These are phyloP conservation scores for Syrmaticus mikado DNA, from an alignment of 2,113 vertebrate genomes.

Conservation along the genomic window DNA sequence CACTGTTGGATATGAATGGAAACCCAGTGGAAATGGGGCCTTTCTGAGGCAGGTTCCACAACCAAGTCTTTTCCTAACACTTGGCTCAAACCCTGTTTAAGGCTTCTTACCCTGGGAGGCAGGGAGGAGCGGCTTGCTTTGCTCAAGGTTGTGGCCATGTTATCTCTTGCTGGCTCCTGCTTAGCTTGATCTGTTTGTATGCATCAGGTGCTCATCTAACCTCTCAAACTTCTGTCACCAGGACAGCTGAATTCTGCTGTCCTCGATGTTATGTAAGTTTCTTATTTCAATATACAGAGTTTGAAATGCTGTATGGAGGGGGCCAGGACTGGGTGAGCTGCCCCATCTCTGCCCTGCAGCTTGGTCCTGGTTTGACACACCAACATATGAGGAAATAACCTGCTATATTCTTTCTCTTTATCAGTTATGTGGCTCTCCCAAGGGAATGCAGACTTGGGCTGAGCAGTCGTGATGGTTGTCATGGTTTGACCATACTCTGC, in stretches of 20 bases:
- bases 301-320: background rate
- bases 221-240: background rate
- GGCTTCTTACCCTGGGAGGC: background rate
- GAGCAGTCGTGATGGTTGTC: background rate
- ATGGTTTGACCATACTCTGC: background rate
- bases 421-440: background rate
- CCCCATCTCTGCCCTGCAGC: background rate
- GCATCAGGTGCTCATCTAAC: background rate
- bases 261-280: background rate
- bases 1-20: background rate
- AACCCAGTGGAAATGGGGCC: background rate
- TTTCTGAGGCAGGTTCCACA: background rate
- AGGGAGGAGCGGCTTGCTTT: background rate
- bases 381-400: background rate
- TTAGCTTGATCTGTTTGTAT: background rate
- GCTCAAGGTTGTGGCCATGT: background rate
- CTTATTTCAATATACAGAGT: background rate
- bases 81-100: background rate
- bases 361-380: background rate
- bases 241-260: background rate
- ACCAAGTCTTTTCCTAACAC: background rate
- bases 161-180: background rate
- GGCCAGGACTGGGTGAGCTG: background rate
- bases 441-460: background rate
- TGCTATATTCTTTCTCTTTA: rapidly evolving